Evolutionary conservation across 2,113 vertebrate species (phyloP), one percentile per base, ranked within the genome.

Genomic region (Mobula birostris): DNA sequence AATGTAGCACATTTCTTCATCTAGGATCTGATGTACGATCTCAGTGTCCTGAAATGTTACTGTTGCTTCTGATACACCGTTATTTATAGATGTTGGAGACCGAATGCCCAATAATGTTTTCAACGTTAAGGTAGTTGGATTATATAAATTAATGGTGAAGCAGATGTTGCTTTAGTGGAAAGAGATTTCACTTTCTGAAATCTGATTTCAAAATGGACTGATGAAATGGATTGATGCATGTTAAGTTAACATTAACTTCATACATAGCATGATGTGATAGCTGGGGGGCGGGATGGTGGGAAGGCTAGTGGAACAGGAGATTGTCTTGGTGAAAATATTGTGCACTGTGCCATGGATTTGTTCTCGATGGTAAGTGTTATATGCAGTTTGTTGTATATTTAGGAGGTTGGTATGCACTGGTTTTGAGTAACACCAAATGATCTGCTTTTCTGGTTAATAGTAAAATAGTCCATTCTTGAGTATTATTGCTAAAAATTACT

Each of bases 11-110:
- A 76, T 21, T 93, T 48, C 24, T 63, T 15, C 74, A 48, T 14
- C 91, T 93, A 36, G 15, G n/a, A n/a, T 91, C 32, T 70, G 32
- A 6, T 90, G 8, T 56, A 74, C 72, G 32, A 93, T 15, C 21
- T 91, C 29, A 56, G 21, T 74, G 68, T 9, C 91, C 36, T 70
- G 40, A 74, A 74, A 74, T 92, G 40, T 48, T 72, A 72, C 88
- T 3, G 3, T 74, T 72, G 90, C 68, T 72, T 74, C 19, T 74
- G 90, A 74, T 27, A 93, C 91, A 74, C 7, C 2, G 17, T 9
- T 68, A 91, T 91, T 93, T 93, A 74, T 74, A 74, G 36, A 93
- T 48, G 40, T 93, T 92, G 66, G 36, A 74, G 68, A 74, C 15
- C 48, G 68, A 93, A 74, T 8, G 17, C 32, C 40, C 68, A 88